Conservation (phyloP, 2,888 invertebrate species). For the Stenodera caucasica region DNA sequence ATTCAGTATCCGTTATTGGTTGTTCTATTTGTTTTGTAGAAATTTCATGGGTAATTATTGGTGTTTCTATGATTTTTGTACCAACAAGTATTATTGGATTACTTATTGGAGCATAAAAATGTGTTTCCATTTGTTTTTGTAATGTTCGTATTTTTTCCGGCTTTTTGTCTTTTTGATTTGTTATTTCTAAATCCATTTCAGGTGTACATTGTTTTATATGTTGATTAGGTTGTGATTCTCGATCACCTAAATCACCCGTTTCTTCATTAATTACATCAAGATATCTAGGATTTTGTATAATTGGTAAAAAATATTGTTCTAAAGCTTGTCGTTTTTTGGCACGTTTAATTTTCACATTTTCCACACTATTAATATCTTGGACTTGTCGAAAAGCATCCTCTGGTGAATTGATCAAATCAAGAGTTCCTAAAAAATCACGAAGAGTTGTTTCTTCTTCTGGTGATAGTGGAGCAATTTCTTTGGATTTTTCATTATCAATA, state of each 20-base stretch:
- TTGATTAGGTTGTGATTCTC: slow-evolving; percentile 38
- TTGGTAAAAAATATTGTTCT: slow-evolving; percentile 62
- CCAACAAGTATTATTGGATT: slow-evolving; percentile 59
- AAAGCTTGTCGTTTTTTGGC: slow-evolving; percentile 60
- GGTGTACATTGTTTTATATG: slow-evolving; percentile 44
- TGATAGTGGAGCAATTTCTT: slow-evolving; percentile 52
- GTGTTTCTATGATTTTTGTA: slow-evolving; percentile 57
- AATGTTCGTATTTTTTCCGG: not conserved
- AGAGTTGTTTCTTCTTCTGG: slow-evolving; percentile 63
- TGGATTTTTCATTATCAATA: slow-evolving; percentile 49
- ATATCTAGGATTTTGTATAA: slow-evolving; percentile 65
- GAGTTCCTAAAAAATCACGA: slow-evolving; percentile 60
- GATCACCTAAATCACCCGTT: slow-evolving; percentile 67
- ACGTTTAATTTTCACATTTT: slow-evolving; percentile 53
- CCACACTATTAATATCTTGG: slow-evolving; percentile 35
- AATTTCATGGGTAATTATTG: slow-evolving; percentile 57
- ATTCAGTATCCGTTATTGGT: slow-evolving; percentile 60
- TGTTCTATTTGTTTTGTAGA: slow-evolving; percentile 55
- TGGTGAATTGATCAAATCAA: slow-evolving; percentile 60
- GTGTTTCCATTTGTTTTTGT: slow-evolving; percentile 14
- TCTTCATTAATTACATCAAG: slow-evolving; percentile 80
- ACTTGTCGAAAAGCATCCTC: slow-evolving; percentile 46
- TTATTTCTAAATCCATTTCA: slow-evolving; percentile 32
- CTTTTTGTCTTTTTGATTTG: slow-evolving; percentile 16
- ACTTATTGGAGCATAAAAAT: slow-evolving; percentile 27